Evolutionary conservation across 2,113 vertebrate species (phyloP).

Genomic region (Carollia perspicillata): DNA sequence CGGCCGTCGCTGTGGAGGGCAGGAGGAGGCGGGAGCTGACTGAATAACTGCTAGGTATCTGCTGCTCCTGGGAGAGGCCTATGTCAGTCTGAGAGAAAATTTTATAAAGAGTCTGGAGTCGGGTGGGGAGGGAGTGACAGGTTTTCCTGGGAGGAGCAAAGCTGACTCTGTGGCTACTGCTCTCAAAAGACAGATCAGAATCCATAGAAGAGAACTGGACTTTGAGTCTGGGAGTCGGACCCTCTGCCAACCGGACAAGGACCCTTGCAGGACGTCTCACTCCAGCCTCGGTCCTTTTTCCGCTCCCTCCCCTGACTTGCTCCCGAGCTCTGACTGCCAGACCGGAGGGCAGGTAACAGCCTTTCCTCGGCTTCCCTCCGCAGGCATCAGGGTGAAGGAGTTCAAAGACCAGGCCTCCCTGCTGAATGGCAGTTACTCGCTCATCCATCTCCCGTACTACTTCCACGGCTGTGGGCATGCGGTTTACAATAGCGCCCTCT

Average conservation of each 20-base stretch:
- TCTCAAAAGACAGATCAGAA: neutral
- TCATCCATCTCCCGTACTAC: conserved; percentile 85
- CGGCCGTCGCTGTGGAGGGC: neutral
- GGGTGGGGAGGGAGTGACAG: rapidly evolving
- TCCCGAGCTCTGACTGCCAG: neutral
- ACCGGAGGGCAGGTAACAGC: neutral
- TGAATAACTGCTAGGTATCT: rapidly evolving
- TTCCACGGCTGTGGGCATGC: conserved; percentile 93
- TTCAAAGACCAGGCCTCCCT: conserved; percentile 87
- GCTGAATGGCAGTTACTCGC: conserved; percentile 83
- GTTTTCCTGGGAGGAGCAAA: neutral
- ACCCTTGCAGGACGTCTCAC: neutral
- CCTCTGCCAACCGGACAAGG: neutral
- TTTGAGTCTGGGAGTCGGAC: neutral
- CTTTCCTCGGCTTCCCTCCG: neutral
- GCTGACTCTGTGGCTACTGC: neutral
- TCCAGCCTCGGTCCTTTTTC: neutral
- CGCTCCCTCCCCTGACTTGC: rapidly evolving
- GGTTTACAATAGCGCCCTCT: conserved; percentile 90
- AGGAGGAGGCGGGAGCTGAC: neutral
- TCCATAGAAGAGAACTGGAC: neutral
- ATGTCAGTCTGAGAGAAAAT: neutral
- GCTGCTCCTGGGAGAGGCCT: neutral
- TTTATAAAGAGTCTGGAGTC: neutral
- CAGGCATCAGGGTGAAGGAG: conserved; percentile 90